These are phyloP conservation scores for Pachycephus smyrnensis DNA, from an alignment of 2,888 invertebrate genomes.

Conservation along the genomic window DNA sequence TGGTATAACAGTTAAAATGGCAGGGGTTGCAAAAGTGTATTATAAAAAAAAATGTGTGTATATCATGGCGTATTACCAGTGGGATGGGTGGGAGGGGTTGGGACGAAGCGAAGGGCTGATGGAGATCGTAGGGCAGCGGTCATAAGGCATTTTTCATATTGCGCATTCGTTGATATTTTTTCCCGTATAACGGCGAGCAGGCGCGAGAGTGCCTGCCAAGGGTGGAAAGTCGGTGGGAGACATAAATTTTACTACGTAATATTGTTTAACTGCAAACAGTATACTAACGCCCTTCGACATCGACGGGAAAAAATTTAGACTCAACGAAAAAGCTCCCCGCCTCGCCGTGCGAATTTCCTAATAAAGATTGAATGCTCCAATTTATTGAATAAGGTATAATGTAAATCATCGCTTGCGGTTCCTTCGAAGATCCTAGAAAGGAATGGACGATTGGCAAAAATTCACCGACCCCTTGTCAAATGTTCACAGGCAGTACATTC, in stretches of 20 bases:
- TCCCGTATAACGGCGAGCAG: not conserved
- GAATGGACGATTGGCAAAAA: too few species aligned
- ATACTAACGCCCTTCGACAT: constrained; percentile 47
- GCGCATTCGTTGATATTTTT: constrained; percentile 54
- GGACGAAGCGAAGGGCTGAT: not conserved
- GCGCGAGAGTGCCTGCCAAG: not conserved
- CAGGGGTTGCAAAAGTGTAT: not conserved
- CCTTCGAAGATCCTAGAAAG: too few species aligned
- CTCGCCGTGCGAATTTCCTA: not conserved
- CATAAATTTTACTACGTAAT: constrained; percentile 66
- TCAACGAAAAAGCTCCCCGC: not conserved
- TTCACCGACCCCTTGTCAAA: not conserved
- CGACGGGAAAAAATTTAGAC: constrained; percentile 46
- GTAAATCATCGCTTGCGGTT: too few species aligned
- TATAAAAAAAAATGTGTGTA: not conserved
- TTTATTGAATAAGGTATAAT: too few species aligned
- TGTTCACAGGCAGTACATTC: constrained; percentile 10
- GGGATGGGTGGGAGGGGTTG: not conserved
- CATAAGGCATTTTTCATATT: constrained; percentile 64
- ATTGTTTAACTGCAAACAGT: constrained; percentile 65
- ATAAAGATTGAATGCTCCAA: not conserved
- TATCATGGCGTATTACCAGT: not conserved
- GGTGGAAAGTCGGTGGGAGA: constrained; percentile 27
- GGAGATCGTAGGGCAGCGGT: constrained; percentile 35
- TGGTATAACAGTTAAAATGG: not conserved